These are phyloP conservation scores for Eulemur rubriventer DNA, from an alignment of 2,797 vertebrate genomes.

Conservation along the genomic window DNA sequence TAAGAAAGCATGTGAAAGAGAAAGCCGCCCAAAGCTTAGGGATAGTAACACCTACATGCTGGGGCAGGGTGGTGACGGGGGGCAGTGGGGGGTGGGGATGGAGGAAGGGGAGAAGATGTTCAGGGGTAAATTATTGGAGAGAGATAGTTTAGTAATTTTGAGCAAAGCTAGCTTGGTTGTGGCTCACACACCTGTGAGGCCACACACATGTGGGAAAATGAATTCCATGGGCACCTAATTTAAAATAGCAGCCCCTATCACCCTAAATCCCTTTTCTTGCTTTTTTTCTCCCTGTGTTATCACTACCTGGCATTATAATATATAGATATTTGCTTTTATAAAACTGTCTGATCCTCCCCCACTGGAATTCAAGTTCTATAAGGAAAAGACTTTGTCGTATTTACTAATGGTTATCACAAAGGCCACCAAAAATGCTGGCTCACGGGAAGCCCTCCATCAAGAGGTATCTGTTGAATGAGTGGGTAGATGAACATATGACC, in stretches of 20 bases:
- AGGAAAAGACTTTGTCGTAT: neutral
- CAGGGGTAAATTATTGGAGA: neutral
- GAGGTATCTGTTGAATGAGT: neutral
- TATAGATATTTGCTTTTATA: neutral
- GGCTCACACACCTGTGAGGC: neutral
- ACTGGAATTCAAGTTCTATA: neutral
- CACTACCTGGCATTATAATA: neutral
- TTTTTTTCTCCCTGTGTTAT: no score
- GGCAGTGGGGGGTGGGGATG: no score
- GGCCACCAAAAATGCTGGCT: neutral
- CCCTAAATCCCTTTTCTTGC: neutral
- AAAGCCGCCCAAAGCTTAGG: neutral
- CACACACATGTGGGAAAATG: neutral
- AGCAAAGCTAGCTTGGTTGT: neutral
- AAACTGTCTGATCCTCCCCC: neutral
- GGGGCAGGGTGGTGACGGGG: neutral
- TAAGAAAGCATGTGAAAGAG: neutral
- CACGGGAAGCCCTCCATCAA: neutral
- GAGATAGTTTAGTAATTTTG: neutral
- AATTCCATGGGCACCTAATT: neutral
- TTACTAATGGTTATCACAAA: no score
- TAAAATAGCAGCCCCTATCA: neutral
- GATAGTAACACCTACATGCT: no score
- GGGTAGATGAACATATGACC: neutral
- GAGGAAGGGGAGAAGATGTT: rapidly evolving